Base-by-base conservation (phyloP, 2,888 invertebrate species). In the Gortyna flavago region DNA sequence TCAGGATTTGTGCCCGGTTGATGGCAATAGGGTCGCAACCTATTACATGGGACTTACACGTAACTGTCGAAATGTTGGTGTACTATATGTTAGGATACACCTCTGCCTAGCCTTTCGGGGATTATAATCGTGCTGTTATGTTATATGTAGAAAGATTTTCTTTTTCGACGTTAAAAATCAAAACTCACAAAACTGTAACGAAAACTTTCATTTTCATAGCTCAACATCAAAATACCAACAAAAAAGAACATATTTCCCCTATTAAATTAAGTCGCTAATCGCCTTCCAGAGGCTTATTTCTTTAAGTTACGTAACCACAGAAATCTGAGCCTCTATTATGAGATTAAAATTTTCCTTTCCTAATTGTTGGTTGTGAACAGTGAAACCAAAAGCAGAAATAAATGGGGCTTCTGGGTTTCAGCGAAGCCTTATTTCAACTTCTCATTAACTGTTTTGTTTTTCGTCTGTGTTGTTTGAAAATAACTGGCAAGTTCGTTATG, bases 271-370 rank as follows among this genome's bases (percentile, higher is more conserved):
- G 11, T 59, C n/a, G 29, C 25, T 80, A 87, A 87, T 88, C 75
- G 66, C 35, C 61, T 86, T 86, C 51, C 41, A 41, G 38, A n/a
- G 70, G 68, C 61, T 80, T 77, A 66, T 85, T 75, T 70, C 41
- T 66, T 21, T n/a, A 25, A 74, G 70, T 83, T 69, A 67, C 75
- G 70, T 79, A 75, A 87, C 85, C 73, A 72, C 62, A 59, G 77
- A 79, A 87, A 88, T 87, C 85, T 75, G 85, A 85, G 74, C 68
- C 75, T 16, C 51, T 51, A 21, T 87, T 87, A 88, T 73, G 64
- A 72, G 87, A 87, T 88, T 87, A 80, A 62, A 74, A 71, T 67
- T 59, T 62, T 16, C 68, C 62, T 61, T 87, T 29, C 80, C 77
- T 57, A 80, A 75, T 79, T 87, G n/a, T 35, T 57, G n/a, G 13